Percentiles rank a stretch among this genome's conserved stretches.
Evolutionary conservation across 1,140 invertebrate genomes (phyloP).

Genomic region (Drosophila ogumai): DNA sequence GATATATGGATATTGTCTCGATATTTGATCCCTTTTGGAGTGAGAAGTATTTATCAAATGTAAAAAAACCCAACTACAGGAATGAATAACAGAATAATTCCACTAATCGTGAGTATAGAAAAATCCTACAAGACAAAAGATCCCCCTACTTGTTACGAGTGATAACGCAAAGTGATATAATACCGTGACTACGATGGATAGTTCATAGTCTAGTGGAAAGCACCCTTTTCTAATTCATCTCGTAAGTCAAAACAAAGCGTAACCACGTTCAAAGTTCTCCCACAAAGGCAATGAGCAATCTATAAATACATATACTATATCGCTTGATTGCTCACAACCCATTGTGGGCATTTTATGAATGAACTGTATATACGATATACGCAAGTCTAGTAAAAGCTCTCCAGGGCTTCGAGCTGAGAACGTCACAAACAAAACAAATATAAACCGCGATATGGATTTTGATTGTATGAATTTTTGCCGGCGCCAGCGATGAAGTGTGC

Average conservation of each 20-base stretch:
- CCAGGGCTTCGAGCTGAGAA: background rate
- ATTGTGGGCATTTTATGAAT: slow-evolving; percentile 31
- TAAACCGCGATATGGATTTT: slow-evolving; percentile 37
- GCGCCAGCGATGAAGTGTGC: slow-evolving; percentile 15
- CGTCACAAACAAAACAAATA: slow-evolving; percentile 41
- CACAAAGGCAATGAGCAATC: slow-evolving; percentile 19
- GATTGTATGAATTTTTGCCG: slow-evolving; percentile 26
- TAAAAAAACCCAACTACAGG: slow-evolving; percentile 1
- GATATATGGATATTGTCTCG: too few relatives aligned
- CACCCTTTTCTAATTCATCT: slow-evolving; percentile 25
- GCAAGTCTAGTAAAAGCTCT: slow-evolving; percentile 40
- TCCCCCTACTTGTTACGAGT: slow-evolving; percentile 1
- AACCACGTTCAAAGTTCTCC: slow-evolving; percentile 22
- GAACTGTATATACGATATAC: slow-evolving; percentile 16
- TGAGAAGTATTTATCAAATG: background rate
- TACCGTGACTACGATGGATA: slow-evolving; percentile 1
- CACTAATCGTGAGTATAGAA: background rate
- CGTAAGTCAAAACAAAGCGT: background rate
- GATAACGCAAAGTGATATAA: slow-evolving; percentile 27
- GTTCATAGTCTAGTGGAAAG: slow-evolving; percentile 6
- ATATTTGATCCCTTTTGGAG: background rate
- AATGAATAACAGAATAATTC: slow-evolving; percentile 3
- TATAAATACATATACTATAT: slow-evolving; percentile 11
- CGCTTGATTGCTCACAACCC: slow-evolving; percentile 24
- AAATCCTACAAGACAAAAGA: slow-evolving; percentile 14